Conservation (phyloP, 2,113 vertebrate genomes). For the Bostrychus sinensis region DNA sequence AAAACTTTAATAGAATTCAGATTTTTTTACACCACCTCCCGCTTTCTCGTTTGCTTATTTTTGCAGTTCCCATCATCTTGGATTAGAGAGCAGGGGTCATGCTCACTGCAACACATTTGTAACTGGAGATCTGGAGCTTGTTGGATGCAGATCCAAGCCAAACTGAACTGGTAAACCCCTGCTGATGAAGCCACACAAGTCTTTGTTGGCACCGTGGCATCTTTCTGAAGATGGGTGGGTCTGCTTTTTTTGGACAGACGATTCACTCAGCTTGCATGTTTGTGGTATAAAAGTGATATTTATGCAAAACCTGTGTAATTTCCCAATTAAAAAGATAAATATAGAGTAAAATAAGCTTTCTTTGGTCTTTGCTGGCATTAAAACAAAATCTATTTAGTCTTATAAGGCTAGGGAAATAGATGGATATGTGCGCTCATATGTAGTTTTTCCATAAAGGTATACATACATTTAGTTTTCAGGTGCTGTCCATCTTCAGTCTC, state of each 20-base stretch:
- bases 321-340: conserved; percentile 35
- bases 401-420: not conserved
- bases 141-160: conserved; percentile 51
- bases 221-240: conserved; percentile 29
- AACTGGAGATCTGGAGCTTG: conserved; percentile 32
- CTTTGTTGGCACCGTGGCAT: conserved; percentile 51
- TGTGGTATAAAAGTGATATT: conserved; percentile 45
- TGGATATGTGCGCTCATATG: too few species aligned
- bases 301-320: conserved; percentile 31
- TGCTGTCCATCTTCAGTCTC: too few species aligned
- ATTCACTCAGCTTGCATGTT: conserved; percentile 40
- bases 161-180: conserved; percentile 59
- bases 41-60: conserved; percentile 49
- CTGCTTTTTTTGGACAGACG: conserved; percentile 46
- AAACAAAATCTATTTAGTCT: not conserved
- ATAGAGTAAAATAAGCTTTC: conserved; percentile 25
- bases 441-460: too few species aligned
- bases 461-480: too few species aligned
- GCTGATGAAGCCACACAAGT: conserved; percentile 61
- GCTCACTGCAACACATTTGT: conserved; percentile 50
- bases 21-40: conserved; percentile 35
- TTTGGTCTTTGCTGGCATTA: not conserved
- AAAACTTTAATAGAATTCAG: conserved; percentile 41
- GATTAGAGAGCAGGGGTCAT: conserved; percentile 34
- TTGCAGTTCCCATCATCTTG: conserved; percentile 30